Evolutionary conservation across 2,888 invertebrate genomes (phyloP).

Genomic region (Rotaria sp.): DNA sequence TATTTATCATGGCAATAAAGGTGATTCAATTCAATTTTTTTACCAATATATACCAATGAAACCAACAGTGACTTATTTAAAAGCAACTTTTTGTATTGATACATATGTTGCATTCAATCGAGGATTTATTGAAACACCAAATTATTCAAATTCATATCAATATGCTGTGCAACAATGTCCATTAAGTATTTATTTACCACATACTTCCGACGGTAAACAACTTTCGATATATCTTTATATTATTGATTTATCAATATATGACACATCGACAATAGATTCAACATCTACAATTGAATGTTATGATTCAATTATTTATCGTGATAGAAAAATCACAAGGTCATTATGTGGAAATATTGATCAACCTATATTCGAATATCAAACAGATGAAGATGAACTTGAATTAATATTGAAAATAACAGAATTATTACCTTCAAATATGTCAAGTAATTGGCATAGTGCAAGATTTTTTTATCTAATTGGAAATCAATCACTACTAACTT

Average conservation of each 20-base stretch:
- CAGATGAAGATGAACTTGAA: background rate
- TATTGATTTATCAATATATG: background rate
- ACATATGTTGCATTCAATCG: background rate
- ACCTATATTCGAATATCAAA: background rate
- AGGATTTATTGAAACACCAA: background rate
- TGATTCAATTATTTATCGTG: background rate
- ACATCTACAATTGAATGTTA: background rate
- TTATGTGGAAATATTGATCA: background rate
- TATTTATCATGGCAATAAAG: background rate
- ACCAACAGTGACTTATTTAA: background rate
- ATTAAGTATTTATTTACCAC: background rate
- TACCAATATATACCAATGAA: constrained; percentile 6
- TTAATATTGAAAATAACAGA: background rate
- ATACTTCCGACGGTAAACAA: background rate
- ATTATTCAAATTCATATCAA: background rate
- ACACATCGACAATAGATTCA: background rate
- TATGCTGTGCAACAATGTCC: background rate
- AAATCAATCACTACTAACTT: background rate
- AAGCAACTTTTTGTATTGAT: background rate
- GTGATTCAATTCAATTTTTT: background rate
- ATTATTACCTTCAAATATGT: background rate
- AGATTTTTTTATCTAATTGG: background rate
- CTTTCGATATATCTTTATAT: background rate
- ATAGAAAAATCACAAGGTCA: background rate
- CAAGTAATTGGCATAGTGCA: background rate